A percentile compares a stretch with the other conserved stretches of the same genome.
Conservation (phyloP, 2,797 vertebrate species). For the Kryptopterus vitreolus region DNA sequence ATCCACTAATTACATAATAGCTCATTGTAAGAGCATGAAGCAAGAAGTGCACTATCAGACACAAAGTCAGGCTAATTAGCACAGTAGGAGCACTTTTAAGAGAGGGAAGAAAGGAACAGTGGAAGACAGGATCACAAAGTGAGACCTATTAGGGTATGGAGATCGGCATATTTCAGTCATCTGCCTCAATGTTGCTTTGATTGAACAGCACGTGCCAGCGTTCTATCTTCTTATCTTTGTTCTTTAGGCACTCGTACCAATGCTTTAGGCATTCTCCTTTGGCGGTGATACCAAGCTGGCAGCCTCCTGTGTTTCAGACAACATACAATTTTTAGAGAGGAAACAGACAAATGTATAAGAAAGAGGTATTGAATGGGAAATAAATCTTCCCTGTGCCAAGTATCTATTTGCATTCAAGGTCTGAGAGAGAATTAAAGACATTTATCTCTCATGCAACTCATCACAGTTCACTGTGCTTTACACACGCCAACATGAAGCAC, state of each 20-base stretch:
- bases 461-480: not conserved
- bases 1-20: slow-evolving; percentile 36
- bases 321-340: not conserved
- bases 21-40: slow-evolving; percentile 42
- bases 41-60: slow-evolving; percentile 14
- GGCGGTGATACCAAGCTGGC: slow-evolving; percentile 91
- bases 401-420: not conserved
- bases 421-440: not conserved
- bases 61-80: slow-evolving; percentile 12
- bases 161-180: slow-evolving; percentile 67
- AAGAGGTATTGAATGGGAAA: not conserved
- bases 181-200: slow-evolving; percentile 82
- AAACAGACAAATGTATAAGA: not conserved
- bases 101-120: not conserved
- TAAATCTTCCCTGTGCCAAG: not conserved
- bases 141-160: not conserved
- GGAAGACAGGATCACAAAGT: slow-evolving; percentile 9
- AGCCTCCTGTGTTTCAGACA: slow-evolving; percentile 77
- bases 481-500: not conserved
- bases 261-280: slow-evolving; percentile 96
- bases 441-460: not conserved
- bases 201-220: slow-evolving; percentile 94
- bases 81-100: slow-evolving; percentile 13
- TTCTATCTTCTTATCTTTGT: slow-evolving; percentile 96
- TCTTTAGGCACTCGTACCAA: slow-evolving; percentile 97